Conservation (phyloP, 2,113 vertebrate species). For the Callipepla squamata region DNA sequence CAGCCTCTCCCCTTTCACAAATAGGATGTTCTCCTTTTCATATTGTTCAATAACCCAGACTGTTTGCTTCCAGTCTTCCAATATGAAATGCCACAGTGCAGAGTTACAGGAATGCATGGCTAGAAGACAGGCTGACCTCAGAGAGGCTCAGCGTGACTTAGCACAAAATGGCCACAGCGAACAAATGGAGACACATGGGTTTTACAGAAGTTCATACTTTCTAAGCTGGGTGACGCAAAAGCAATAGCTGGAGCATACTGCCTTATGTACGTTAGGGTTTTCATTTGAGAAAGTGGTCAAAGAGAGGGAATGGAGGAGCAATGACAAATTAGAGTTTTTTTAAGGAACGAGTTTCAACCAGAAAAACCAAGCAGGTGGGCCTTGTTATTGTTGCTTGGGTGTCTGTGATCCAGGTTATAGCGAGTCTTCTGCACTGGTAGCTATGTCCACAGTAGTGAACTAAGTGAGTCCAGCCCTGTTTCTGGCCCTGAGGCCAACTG, state of each 20-base stretch:
- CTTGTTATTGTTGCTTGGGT: not conserved
- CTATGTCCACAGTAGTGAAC: not conserved
- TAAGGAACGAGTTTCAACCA: not conserved
- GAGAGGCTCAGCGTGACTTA: not conserved
- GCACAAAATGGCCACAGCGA: not conserved
- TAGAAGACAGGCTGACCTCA: not conserved
- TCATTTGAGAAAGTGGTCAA: not conserved
- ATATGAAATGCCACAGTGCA: not conserved
- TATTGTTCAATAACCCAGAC: not conserved
- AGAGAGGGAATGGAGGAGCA: not conserved
- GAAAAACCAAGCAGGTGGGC: not conserved
- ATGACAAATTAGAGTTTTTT: not conserved
- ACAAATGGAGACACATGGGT: not conserved
- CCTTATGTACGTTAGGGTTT: not conserved
- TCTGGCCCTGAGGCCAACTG: not conserved
- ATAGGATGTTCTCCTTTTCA: not conserved
- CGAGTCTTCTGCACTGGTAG: not conserved
- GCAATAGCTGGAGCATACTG: not conserved
- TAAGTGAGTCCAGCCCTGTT: conserved; percentile 2
- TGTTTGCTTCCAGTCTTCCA: not conserved
- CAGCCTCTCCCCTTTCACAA: not conserved
- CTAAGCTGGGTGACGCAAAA: not conserved
- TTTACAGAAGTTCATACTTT: not conserved
- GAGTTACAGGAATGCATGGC: not conserved
- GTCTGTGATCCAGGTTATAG: not conserved